Conservation (phyloP, 2,113 vertebrate genomes). For the Neotragus moschatus region DNA sequence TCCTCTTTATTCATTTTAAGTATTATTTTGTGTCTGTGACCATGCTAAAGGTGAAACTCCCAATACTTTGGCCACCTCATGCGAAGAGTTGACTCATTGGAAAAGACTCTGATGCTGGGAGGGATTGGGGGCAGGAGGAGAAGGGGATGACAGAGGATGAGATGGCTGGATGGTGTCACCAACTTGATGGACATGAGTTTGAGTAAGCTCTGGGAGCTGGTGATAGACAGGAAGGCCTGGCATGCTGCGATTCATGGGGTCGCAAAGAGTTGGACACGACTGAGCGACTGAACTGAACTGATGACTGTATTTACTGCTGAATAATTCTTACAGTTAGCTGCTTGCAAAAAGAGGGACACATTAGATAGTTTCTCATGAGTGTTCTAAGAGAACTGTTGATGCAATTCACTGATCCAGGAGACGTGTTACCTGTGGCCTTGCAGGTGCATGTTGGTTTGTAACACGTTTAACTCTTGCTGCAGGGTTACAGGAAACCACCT, state of each 20-base stretch:
- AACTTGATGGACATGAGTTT: too few species aligned
- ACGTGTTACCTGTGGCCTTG: background rate
- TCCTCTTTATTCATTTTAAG: background rate
- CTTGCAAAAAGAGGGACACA: background rate
- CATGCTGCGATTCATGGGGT: too few species aligned
- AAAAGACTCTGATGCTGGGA: too few species aligned
- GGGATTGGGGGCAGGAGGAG: too few species aligned
- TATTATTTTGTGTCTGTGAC: constrained; percentile 26
- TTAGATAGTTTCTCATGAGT: background rate
- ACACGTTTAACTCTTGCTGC: background rate
- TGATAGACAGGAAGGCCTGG: too few species aligned
- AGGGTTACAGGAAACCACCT: background rate
- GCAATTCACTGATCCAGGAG: background rate
- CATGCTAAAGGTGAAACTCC: background rate
- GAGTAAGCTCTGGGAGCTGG: too few species aligned
- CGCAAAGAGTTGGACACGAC: too few species aligned
- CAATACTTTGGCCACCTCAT: too few species aligned
- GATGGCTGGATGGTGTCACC: too few species aligned
- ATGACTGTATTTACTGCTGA: background rate
- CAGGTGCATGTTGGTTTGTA: background rate
- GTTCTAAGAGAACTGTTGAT: background rate
- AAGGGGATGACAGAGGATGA: too few species aligned
- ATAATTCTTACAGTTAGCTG: constrained; percentile 10
- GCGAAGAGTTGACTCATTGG: too few species aligned
- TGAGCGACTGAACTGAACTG: too few species aligned